Evolutionary conservation across 2,888 invertebrate genomes (phyloP).

Genomic region (Kryphioiulus occultus): DNA sequence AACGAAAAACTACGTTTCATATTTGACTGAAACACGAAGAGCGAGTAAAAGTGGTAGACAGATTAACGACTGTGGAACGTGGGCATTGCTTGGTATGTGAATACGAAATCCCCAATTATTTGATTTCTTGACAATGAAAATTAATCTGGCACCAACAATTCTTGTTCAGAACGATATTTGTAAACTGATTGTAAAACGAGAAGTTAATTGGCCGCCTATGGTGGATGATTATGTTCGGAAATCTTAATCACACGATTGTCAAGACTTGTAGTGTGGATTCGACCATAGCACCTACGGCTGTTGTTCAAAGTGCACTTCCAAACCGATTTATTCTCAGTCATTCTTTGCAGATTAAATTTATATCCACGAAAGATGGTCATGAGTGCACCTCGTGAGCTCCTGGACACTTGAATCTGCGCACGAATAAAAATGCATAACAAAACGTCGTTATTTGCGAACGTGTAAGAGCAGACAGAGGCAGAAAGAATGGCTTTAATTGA

Average conservation of each 20-base stretch:
- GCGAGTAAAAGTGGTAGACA: conserved; percentile 21
- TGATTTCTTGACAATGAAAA: neutral
- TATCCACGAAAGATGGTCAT: neutral
- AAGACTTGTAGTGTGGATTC: neutral
- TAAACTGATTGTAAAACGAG: too few relatives aligned
- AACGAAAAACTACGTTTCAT: neutral
- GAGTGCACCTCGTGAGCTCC: neutral
- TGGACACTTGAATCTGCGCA: neutral
- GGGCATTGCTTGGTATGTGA: neutral
- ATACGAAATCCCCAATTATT: neutral
- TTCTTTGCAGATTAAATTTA: neutral
- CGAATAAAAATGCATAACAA: neutral
- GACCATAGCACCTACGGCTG: neutral
- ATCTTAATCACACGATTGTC: neutral
- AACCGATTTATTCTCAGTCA: neutral
- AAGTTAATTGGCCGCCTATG: neutral
- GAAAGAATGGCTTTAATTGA: neutral
- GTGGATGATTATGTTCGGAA: neutral
- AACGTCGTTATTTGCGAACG: neutral
- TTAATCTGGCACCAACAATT: neutral
- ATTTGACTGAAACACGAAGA: neutral
- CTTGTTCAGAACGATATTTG: too few relatives aligned
- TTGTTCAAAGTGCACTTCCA: neutral
- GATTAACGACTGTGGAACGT: neutral
- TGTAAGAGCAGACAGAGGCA: neutral